Conservation (phyloP, 2,888 invertebrate genomes). For the Acanthosepion lycidas region DNA sequence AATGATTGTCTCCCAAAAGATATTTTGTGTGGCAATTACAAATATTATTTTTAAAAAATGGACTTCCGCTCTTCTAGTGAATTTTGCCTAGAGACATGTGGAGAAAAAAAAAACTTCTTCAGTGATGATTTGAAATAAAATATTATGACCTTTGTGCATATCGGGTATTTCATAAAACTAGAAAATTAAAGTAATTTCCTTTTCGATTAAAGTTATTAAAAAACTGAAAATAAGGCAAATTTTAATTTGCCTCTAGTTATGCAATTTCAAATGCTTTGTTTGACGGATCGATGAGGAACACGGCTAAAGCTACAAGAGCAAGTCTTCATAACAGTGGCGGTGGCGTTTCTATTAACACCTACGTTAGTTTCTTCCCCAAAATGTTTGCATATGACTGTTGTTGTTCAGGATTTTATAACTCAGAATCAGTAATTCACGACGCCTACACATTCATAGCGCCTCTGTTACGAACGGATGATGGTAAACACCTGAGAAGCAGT, state of each 20-base stretch:
- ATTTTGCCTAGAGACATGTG: too few relatives aligned
- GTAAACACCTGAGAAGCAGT: background rate
- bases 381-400: background rate
- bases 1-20: too few relatives aligned
- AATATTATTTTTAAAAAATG: too few relatives aligned
- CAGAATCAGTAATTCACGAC: background rate
- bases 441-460: background rate
- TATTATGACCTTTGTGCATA: background rate
- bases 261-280: background rate
- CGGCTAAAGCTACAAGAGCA: too few relatives aligned
- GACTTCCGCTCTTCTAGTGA: too few relatives aligned
- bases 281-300: too few relatives aligned
- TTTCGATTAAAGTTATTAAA: too few relatives aligned
- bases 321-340: background rate
- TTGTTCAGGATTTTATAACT: background rate
- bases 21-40: too few relatives aligned
- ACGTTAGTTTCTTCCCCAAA: background rate
- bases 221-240: background rate
- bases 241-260: background rate
- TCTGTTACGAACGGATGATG: background rate
- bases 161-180: background rate
- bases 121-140: too few relatives aligned
- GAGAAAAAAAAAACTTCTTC: too few relatives aligned
- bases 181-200: too few relatives aligned
- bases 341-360: background rate